phyloP scores from a whole-genome alignment of 2,113 vertebrate genomes.

The Greenwoodochromis staneri region DNA sequence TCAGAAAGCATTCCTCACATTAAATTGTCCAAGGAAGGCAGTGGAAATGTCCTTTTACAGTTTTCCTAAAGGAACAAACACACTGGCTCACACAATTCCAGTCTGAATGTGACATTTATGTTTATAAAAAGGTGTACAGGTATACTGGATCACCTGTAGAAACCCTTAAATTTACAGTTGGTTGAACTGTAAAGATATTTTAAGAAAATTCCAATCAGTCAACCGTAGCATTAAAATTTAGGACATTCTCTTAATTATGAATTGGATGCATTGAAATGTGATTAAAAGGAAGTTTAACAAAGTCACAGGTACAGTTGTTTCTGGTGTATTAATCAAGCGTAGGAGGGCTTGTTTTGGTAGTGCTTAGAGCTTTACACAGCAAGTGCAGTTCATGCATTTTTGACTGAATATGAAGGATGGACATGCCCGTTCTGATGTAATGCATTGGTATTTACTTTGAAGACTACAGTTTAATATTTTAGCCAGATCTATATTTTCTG shows the following conservation, averaged over 20 bases:
- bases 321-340: not conserved
- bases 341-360: not conserved
- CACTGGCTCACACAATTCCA: rapidly evolving
- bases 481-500: not conserved
- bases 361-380: not conserved
- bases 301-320: not conserved
- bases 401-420: not conserved
- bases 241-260: not conserved
- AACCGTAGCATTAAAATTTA: not conserved
- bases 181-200: not conserved
- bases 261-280: not conserved
- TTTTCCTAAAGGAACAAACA: not conserved
- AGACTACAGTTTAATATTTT: not conserved
- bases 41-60: not conserved
- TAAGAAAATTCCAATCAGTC: not conserved
- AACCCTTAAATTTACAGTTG: not conserved
- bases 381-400: not conserved
- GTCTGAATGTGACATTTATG: not conserved
- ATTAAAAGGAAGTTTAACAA: not conserved
- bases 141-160: not conserved
- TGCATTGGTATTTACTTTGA: not conserved
- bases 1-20: not conserved
- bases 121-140: not conserved
- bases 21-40: not conserved
- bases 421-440: not conserved